phyloP scores from a whole-genome alignment of 2,888 invertebrate species.

The Tenodera sinensis region DNA sequence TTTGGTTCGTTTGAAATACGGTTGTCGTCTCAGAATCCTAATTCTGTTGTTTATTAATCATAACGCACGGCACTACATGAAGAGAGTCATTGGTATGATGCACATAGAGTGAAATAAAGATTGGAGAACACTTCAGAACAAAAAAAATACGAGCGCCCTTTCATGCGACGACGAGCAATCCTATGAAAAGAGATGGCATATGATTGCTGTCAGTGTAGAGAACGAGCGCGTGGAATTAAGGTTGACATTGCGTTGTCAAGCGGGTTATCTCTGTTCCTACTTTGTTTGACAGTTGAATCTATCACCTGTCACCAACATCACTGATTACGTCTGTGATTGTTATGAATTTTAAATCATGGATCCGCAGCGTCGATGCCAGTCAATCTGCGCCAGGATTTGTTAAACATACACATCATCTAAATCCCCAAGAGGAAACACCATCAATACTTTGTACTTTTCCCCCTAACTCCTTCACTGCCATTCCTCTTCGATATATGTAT shows the following conservation, averaged over 20 bases:
- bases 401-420: background rate
- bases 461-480: too few relatives aligned
- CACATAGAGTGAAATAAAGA: background rate
- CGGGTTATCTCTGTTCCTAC: background rate
- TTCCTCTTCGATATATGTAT: too few relatives aligned
- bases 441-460: too few relatives aligned
- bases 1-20: too few relatives aligned
- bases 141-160: background rate
- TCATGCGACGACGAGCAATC: background rate
- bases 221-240: background rate
- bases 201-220: background rate
- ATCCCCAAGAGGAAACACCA: background rate
- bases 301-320: background rate
- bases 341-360: background rate
- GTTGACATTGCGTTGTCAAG: background rate
- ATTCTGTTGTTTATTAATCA: background rate
- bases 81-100: background rate
- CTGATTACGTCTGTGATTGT: background rate
- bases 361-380: background rate
- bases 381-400: background rate
- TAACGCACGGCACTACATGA: background rate
- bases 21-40: background rate
- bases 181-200: background rate
- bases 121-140: background rate
- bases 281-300: background rate